phyloP scores from a whole-genome alignment of 2,888 invertebrate genomes.

The Leptopilina drosophilae region DNA sequence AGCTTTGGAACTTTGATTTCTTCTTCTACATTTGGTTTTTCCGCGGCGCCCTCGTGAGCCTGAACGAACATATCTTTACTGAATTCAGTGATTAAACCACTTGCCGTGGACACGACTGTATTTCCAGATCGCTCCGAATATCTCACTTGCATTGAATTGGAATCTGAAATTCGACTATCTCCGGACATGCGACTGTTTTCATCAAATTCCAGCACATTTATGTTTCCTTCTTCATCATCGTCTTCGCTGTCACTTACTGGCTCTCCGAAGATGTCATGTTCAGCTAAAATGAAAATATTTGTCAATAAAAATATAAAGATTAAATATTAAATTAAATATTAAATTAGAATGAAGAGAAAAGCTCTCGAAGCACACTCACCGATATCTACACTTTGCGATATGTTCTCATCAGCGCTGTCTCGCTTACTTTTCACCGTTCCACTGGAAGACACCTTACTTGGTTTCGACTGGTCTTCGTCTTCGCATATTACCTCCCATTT shows the following conservation, averaged over 20 bases:
- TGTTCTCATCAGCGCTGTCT: slow-evolving; percentile 71
- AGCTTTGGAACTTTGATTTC: slow-evolving; percentile 66
- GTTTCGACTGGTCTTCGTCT: slow-evolving; percentile 84
- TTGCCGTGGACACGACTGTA: slow-evolving; percentile 46
- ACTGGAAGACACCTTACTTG: slow-evolving; percentile 74
- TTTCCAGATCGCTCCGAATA: slow-evolving; percentile 62
- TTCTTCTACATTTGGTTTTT: slow-evolving; percentile 64
- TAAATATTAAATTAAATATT: too few species aligned
- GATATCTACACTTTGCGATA: slow-evolving; percentile 77
- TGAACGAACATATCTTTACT: slow-evolving; percentile 81
- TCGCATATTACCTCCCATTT: slow-evolving; percentile 94
- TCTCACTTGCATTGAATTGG: slow-evolving; percentile 80
- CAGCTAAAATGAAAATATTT: slow-evolving; percentile 76
- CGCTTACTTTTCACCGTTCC: slow-evolving; percentile 72
- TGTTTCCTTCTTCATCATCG: slow-evolving; percentile 84
- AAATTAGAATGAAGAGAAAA: too few species aligned
- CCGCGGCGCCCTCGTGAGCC: slow-evolving; percentile 57
- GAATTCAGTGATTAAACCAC: slow-evolving; percentile 72
- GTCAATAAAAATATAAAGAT: too few species aligned
- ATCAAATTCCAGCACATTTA: slow-evolving; percentile 87
- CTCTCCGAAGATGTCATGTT: slow-evolving; percentile 94
- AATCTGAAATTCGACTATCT: slow-evolving; percentile 86
- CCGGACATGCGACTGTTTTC: slow-evolving; percentile 87
- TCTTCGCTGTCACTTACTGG: slow-evolving; percentile 94
- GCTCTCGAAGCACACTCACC: slow-evolving; percentile 66